phyloP scores from a whole-genome alignment of 2,797 vertebrate species.

The Myioborus miniatus region DNA sequence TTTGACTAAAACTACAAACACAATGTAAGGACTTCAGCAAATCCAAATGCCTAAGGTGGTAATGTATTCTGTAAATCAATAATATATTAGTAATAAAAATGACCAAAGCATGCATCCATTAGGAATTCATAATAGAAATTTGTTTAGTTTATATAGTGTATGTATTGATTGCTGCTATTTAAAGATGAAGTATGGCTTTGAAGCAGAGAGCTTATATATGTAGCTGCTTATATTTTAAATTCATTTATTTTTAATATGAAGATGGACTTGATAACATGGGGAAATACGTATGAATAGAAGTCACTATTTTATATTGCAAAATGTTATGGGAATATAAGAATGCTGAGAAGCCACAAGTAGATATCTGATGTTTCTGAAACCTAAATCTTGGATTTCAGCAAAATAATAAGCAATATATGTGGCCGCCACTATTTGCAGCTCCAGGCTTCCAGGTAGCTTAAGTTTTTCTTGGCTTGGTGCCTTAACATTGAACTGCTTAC shows the following conservation, averaged over 20 bases:
- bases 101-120: constrained; percentile 48
- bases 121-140: constrained; percentile 64
- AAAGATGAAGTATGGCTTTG: constrained; percentile 52
- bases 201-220: constrained; percentile 22
- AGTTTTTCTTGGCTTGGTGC: background rate
- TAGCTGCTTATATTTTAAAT: constrained; percentile 36
- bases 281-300: background rate
- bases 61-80: constrained; percentile 64
- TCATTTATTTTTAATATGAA: constrained; percentile 50
- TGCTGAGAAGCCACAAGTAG: background rate
- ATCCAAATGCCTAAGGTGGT: constrained; percentile 28
- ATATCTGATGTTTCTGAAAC: background rate
- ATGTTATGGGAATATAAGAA: background rate
- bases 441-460: background rate
- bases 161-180: constrained; percentile 57
- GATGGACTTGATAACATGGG: constrained; percentile 11
- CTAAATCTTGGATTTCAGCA: background rate
- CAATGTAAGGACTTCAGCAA: constrained; percentile 38
- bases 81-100: constrained; percentile 69
- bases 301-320: background rate
- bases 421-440: background rate
- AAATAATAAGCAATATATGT: background rate
- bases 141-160: constrained; percentile 44
- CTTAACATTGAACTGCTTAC: background rate
- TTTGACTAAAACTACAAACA: constrained; percentile 52